Evolutionary conservation across 2,113 vertebrate genomes (phyloP).

Genomic region (Pelodiscus sinensis): DNA sequence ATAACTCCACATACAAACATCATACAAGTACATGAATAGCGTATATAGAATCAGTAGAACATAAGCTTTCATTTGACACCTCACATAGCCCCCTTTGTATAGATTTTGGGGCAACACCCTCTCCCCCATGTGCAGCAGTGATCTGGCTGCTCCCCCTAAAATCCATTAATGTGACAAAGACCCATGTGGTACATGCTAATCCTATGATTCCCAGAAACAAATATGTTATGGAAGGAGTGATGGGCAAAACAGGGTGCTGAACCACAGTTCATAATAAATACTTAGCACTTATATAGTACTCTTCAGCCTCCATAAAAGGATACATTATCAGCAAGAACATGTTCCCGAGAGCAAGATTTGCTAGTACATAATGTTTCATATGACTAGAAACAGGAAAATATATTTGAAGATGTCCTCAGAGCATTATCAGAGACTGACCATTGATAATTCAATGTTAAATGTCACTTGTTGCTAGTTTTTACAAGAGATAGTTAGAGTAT

Average conservation of each 20-base stretch:
- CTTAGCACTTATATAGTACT: neutral
- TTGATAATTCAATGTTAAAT: neutral
- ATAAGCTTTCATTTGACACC: no score
- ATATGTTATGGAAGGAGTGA: neutral
- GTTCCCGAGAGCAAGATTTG: neutral
- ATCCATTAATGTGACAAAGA: no score
- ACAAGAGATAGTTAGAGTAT: neutral
- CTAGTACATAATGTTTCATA: neutral
- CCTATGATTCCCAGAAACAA: no score
- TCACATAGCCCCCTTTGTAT: no score
- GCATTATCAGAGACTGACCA: neutral
- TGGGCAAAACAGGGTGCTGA: neutral
- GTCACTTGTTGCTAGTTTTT: neutral
- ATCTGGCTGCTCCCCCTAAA: no score
- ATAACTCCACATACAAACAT: no score
- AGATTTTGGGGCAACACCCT: no score
- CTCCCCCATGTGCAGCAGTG: no score
- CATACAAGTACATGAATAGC: no score
- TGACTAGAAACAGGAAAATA: neutral
- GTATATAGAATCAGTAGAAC: no score
- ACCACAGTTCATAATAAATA: neutral
- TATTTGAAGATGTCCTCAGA: neutral
- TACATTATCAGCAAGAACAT: neutral
- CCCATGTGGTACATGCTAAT: no score
- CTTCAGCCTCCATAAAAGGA: neutral